These are phyloP conservation scores for Agrypnia vestita DNA, from an alignment of 1,140 invertebrate species.

Conservation along the genomic window DNA sequence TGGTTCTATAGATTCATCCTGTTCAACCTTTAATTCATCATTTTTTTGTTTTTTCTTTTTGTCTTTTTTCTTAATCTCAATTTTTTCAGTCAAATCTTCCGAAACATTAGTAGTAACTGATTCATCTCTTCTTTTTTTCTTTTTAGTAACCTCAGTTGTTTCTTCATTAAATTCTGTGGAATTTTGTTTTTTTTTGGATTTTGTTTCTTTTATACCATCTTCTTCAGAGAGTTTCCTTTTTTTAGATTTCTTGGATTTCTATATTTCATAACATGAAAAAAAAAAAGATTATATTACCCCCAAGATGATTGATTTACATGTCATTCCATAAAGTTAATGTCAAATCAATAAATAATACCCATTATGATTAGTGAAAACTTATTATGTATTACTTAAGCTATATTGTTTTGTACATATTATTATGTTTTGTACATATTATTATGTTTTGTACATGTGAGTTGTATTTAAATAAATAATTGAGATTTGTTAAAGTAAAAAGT, in stretches of 20 bases:
- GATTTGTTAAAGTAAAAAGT: neutral
- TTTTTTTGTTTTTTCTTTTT: slow-evolving; percentile 39
- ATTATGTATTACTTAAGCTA: neutral
- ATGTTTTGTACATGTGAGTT: no score
- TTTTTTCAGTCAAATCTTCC: slow-evolving; percentile 6
- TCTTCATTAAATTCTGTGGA: slow-evolving; percentile 4
- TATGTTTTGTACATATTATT: no score
- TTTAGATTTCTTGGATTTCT: slow-evolving; percentile 53
- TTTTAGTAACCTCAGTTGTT: slow-evolving; percentile 41
- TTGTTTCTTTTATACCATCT: slow-evolving; percentile 53
- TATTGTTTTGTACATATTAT: no score
- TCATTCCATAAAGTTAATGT: no score
- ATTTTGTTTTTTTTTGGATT: slow-evolving; percentile 47
- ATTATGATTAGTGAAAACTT: neutral
- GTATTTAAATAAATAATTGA: no score
- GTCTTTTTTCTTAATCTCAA: slow-evolving; percentile 55
- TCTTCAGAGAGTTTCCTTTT: slow-evolving; percentile 54
- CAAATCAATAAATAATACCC: no score
- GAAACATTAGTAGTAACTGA: neutral
- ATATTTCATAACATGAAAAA: slow-evolving; percentile 10
- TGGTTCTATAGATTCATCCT: slow-evolving; percentile 42
- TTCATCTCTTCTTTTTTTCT: slow-evolving; percentile 36
- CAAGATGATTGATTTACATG: no score
- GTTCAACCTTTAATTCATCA: slow-evolving; percentile 3
- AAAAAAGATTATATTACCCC: neutral